phyloP scores from a whole-genome alignment of 35 echinoderm and acorn worm species.

The Ophiothrix spiculata region DNA sequence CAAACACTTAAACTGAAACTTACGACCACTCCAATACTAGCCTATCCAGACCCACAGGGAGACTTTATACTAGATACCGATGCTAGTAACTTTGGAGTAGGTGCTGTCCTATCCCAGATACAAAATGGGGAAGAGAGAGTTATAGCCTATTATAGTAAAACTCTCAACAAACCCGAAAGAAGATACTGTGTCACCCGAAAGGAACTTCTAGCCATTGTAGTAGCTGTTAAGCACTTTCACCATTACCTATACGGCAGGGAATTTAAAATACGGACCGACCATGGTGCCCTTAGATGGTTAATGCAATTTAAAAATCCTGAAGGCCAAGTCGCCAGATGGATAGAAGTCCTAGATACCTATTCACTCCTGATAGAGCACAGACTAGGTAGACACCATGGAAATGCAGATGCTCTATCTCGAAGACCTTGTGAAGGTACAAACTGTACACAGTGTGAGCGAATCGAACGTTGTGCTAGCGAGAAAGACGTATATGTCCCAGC shows the following conservation, averaged over 20 bases:
- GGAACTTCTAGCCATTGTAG: conserved; percentile 34
- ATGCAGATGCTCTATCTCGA: background rate
- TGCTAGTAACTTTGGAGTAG: conserved; percentile 35
- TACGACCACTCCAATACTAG: background rate
- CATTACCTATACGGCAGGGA: conserved; percentile 11
- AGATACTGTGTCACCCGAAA: conserved; percentile 30
- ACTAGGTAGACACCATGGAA: background rate
- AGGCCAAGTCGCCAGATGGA: conserved; percentile 20
- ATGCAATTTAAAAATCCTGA: conserved; percentile 16
- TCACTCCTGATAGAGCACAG: background rate
- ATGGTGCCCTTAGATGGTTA: conserved; percentile 23
- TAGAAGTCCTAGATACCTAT: background rate
- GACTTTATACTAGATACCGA: conserved; percentile 47
- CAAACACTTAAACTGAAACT: background rate
- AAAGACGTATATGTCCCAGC: background rate
- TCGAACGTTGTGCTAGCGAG: background rate
- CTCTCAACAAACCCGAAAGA: background rate
- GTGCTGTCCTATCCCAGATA: conserved; percentile 42
- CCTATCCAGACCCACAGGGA: background rate
- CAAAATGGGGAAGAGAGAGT: conserved; percentile 44
- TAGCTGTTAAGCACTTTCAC: conserved; percentile 2
- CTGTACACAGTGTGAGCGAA: background rate
- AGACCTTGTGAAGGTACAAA: background rate
- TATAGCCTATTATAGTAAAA: conserved; percentile 31
- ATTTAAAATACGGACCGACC: conserved; percentile 22